phyloP scores from a whole-genome alignment of 1,140 invertebrate genomes.

The Lepidurus apus region DNA sequence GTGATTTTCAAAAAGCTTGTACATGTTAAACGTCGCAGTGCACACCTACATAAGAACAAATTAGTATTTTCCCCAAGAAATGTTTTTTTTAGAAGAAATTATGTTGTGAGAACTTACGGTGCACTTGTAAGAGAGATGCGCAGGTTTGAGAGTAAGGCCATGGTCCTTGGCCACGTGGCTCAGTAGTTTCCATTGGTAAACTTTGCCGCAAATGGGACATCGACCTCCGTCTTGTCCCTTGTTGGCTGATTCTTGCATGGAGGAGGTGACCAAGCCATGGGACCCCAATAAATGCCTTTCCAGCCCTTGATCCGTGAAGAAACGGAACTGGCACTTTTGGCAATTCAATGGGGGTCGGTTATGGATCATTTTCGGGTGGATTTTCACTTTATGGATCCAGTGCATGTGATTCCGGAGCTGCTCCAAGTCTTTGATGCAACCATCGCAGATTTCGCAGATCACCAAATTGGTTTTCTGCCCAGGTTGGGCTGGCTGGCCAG shows the following conservation, averaged over 20 bases:
- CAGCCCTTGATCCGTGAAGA: slow-evolving; percentile 78
- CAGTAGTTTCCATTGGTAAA: slow-evolving; percentile 85
- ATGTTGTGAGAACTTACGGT: slow-evolving; percentile 48
- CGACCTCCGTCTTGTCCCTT: slow-evolving; percentile 88
- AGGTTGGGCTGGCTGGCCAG: slow-evolving; percentile 43
- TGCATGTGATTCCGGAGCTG: slow-evolving; percentile 90
- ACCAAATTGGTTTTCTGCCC: slow-evolving; percentile 71
- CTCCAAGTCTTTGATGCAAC: slow-evolving; percentile 89
- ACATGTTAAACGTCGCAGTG: slow-evolving; percentile 89
- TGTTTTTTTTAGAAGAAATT: too few species aligned
- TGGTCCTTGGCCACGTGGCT: slow-evolving; percentile 87
- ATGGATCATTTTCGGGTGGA: slow-evolving; percentile 93
- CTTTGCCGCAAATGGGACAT: slow-evolving; percentile 86
- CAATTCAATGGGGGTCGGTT: slow-evolving; percentile 89
- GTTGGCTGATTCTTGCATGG: slow-evolving; percentile 92
- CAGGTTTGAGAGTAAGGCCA: slow-evolving; percentile 81
- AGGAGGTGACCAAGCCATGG: slow-evolving; percentile 87
- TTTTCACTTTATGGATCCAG: slow-evolving; percentile 93
- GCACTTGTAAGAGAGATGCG: slow-evolving; percentile 88
- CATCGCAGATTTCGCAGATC: slow-evolving; percentile 92
- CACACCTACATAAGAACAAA: slow-evolving; percentile 55
- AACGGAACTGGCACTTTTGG: slow-evolving; percentile 88
- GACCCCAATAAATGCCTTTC: slow-evolving; percentile 88
- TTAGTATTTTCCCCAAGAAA: too few species aligned
- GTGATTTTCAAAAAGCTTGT: slow-evolving; percentile 89